Percentiles rank a stretch among this genome's conserved stretches.
phyloP scores from a whole-genome alignment of 2,113 vertebrate species.

The Stegastes partitus region DNA sequence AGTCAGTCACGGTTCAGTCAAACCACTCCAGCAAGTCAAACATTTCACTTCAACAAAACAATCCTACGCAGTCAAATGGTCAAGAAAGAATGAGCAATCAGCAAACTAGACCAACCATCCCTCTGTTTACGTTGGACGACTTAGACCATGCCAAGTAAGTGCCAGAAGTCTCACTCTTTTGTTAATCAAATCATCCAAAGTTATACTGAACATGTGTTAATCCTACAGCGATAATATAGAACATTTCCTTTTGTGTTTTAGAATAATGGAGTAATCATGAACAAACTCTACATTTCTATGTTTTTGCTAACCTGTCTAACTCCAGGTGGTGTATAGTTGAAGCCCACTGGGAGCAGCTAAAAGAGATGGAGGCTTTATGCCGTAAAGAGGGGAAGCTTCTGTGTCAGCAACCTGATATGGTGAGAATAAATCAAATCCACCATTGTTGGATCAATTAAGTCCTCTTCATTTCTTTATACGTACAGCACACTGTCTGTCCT shows the following conservation, averaged over 20 bases:
- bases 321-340: conserved; percentile 85
- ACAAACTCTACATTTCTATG: not conserved
- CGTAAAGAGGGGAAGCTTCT: conserved; percentile 87
- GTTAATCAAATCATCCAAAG: not conserved
- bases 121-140: conserved; percentile 27
- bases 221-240: too few species aligned
- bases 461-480: not conserved
- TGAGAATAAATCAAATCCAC: conserved; percentile 72
- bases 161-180: not conserved
- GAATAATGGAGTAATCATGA: not conserved
- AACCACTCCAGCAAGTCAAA: conserved; percentile 11
- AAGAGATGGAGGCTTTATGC: conserved; percentile 88
- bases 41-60: conserved; percentile 5
- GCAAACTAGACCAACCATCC: conserved; percentile 11
- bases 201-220: not conserved
- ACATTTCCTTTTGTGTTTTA: not conserved
- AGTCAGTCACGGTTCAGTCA: conserved; percentile 5
- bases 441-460: not conserved
- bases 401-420: conserved; percentile 82
- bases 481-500: not conserved
- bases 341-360: conserved; percentile 87
- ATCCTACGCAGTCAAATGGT: not conserved
- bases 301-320: conserved; percentile 18
- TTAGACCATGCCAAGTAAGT: conserved; percentile 65
- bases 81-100: conserved; percentile 7